Base-by-base conservation (phyloP, 2,797 vertebrate genomes). In the Cryptoblepharus egeriae region DNA sequence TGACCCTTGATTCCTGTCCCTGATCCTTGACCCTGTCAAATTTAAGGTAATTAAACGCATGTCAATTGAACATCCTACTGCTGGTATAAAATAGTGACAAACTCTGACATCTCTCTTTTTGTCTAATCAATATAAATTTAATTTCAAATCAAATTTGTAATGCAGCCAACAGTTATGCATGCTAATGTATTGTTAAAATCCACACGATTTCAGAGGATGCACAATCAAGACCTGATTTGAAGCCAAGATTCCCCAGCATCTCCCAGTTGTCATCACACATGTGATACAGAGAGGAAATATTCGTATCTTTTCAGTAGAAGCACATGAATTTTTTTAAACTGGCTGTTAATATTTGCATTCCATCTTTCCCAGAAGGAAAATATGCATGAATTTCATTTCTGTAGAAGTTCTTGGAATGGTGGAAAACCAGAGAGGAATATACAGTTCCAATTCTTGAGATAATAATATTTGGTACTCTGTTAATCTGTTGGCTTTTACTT, bases 121-220 rank as follows among this genome's bases (percentile, higher is more conserved):
- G 12, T 42, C n/a, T 13, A 71, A 69, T 82, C 1, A 70, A 6
- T 81, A 26, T 35, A 81, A 80, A 37, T 30, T 42, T 79, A 13
- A 74, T 86, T 88, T 85, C 61, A 22, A 87, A 60, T 39, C 15
- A 69, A n/a, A 45, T 52, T 28, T 28, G 55, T 79, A 81, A 85
- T 49, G 74, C 4, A 73, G 37, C 13, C 70, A 85, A 76, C 13
- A 84, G 63, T 75, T 85, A 67, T 80, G 35, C 37, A 57, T 87
- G n/a, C 76, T 79, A 80, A 35, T 1, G 58, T 77, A 86, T 63
- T 24, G 67, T 77, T 32, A 35, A 74, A 75, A 76, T 63, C 58
- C 42, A 16, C 32, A n/a, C 18, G 39, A 49, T 63, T 22, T 76
- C 13, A 61, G 49, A 75, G 28, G 8, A 61, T 42, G 37, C 24